Percentiles rank a stretch among this genome's conserved stretches.
These are phyloP conservation scores for Dasysyrphus tricinctus DNA, from an alignment of 2,888 invertebrate species.

Conservation along the genomic window DNA sequence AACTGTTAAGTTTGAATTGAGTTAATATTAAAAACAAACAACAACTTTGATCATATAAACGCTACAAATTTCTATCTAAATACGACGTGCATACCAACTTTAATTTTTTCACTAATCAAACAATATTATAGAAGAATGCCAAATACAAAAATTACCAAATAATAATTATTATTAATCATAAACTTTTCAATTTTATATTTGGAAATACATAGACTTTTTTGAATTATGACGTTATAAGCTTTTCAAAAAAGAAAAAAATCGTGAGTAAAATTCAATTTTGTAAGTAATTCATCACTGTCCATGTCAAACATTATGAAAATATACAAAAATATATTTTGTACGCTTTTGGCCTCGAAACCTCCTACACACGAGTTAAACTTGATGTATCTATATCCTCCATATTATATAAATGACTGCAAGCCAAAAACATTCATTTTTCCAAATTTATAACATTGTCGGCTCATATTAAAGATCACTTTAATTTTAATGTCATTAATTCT, in stretches of 20 bases:
- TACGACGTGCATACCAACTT: too few relatives aligned
- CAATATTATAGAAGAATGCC: too few relatives aligned
- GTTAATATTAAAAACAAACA: too few relatives aligned
- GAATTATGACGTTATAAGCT: neutral
- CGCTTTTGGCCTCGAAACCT: conserved; percentile 5
- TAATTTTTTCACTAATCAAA: too few relatives aligned
- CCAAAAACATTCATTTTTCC: neutral
- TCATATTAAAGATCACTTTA: conserved; percentile 35
- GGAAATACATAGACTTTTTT: neutral
- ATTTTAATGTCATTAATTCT: conserved; percentile 48
- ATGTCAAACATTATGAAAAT: conserved; percentile 1
- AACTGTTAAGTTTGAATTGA: too few relatives aligned
- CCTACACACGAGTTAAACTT: neutral
- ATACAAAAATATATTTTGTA: neutral
- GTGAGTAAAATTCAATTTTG: neutral
- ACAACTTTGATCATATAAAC: too few relatives aligned
- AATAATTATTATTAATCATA: too few relatives aligned
- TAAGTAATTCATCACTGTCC: conserved; percentile 1
- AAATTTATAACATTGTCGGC: conserved; percentile 6
- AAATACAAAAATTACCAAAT: too few relatives aligned
- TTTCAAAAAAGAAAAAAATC: neutral
- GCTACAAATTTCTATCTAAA: too few relatives aligned
- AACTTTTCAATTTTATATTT: too few relatives aligned
- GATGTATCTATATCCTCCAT: neutral
- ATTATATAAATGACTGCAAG: neutral